These are phyloP conservation scores for Stenodema calcarata DNA, from an alignment of 2,888 invertebrate species.

Conservation along the genomic window DNA sequence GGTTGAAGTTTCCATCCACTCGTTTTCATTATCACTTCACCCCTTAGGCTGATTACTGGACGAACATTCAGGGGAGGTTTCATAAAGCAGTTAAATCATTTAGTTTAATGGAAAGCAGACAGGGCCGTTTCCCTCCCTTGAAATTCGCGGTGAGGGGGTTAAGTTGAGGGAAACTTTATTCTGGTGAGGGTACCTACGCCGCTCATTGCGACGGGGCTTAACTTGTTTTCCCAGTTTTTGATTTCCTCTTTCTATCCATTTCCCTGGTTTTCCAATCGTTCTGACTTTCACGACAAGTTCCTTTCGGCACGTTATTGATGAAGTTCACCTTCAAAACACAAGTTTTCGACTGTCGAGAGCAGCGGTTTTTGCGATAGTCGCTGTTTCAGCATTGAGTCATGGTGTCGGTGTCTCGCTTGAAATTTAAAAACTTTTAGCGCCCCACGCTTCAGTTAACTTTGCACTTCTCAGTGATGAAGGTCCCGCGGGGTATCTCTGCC, in stretches of 20 bases:
- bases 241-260: not conserved
- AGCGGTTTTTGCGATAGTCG: not conserved
- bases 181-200: not conserved
- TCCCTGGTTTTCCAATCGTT: not conserved
- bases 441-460: not conserved
- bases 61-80: constrained; percentile 17
- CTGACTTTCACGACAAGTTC: not conserved
- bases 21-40: constrained; percentile 25
- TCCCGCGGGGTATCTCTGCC: not conserved
- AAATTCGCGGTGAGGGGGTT: not conserved
- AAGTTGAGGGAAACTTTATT: not conserved
- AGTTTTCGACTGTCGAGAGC: not conserved
- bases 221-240: not conserved
- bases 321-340: not conserved
- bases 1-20: constrained; percentile 19
- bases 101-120: constrained; percentile 32
- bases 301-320: not conserved
- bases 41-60: constrained; percentile 22
- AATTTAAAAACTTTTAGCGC: not conserved
- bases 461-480: not conserved
- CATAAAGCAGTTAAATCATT: constrained; percentile 35
- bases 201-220: not conserved
- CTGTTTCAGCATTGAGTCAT: not conserved
- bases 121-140: not conserved
- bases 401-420: not conserved